Evolutionary conservation across 1,140 invertebrate species (phyloP).

Genomic region (Lepidotrigona ventralis): DNA sequence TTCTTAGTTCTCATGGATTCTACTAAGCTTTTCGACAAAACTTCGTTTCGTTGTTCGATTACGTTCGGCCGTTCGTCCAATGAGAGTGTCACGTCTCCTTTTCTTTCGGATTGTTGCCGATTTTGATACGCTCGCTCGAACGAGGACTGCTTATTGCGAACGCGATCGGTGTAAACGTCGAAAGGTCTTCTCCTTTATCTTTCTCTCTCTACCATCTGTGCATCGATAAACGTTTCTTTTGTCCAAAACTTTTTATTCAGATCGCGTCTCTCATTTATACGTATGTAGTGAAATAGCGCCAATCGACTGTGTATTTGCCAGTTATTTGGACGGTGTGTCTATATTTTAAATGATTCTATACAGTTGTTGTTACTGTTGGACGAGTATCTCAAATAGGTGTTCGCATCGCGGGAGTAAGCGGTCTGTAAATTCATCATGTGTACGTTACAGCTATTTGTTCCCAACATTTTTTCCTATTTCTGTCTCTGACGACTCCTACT

Average conservation of each 20-base stretch:
- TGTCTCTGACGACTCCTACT: not conserved
- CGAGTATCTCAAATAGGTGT: not conserved
- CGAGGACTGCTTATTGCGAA: not conserved
- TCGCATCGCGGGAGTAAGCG: not conserved
- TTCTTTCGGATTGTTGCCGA: not conserved
- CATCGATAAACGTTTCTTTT: not conserved
- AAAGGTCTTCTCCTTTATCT: not conserved
- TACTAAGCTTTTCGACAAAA: not conserved
- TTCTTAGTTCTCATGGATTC: not conserved
- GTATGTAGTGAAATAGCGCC: not conserved
- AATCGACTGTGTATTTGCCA: not conserved
- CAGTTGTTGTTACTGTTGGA: not conserved
- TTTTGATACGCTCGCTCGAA: not conserved
- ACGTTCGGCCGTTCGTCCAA: conserved; percentile 16
- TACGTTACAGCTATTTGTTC: not conserved
- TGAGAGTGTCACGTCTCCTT: not conserved
- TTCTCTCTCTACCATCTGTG: not conserved
- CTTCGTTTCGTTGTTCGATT: conserved; percentile 16
- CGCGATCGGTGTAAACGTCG: not conserved
- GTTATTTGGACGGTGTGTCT: not conserved
- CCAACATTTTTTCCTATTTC: not conserved
- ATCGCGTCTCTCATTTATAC: not conserved
- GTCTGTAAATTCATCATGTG: not conserved
- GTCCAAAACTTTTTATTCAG: not conserved
- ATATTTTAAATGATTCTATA: not conserved